Evolutionary conservation across 1,140 invertebrate genomes (phyloP), one percentile per base, ranked within the genome.

Genomic region (Stenopsyche tienmushanensis): DNA sequence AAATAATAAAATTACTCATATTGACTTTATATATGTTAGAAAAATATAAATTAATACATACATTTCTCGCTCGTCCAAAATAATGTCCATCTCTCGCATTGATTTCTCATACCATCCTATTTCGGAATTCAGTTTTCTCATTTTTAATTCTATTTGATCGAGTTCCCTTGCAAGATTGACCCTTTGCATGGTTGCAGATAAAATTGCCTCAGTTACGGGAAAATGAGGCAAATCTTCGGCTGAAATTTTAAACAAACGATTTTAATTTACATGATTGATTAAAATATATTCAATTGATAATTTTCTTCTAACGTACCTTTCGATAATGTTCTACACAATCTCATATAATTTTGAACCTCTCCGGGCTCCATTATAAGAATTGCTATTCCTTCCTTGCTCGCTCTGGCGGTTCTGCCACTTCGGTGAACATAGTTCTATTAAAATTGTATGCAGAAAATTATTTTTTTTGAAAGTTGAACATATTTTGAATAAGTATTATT

Each of bases 341-440:
- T 93, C 0, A 85, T 80, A 73, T 97, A 99, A 52, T 84, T 83
- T 41, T 84, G 84, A 1, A 90, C 83, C 76, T 99, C 97, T 2
- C 85, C 82, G 0, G 94, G 92, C 71, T 96, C 94, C 77, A 98
- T 90, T 53, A 99, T 84, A 65, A 99, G 83, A 7, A 99, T 85
- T 23, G 95, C 94, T 8, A 98, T 84, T 8, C 97, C 97, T 76
- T 92, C 87, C 66, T 90, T 89, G 55, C 84, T 85, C 8, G 93
- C 94, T 63, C 97, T 82, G 0, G 97, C 97, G 7, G 97, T 99
- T 64, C 97, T 83, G 0, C 97, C 97, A 80, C 94, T 97, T 55
- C 97, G 83, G 78, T 99, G 97, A 0, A 99, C 88, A 77, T 99
- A 99, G 76, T 89, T 90, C 86, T 89, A 68, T 47, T 80, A 77